phyloP scores from a whole-genome alignment of 2,888 invertebrate genomes.

The Yponomeuta malinellus region DNA sequence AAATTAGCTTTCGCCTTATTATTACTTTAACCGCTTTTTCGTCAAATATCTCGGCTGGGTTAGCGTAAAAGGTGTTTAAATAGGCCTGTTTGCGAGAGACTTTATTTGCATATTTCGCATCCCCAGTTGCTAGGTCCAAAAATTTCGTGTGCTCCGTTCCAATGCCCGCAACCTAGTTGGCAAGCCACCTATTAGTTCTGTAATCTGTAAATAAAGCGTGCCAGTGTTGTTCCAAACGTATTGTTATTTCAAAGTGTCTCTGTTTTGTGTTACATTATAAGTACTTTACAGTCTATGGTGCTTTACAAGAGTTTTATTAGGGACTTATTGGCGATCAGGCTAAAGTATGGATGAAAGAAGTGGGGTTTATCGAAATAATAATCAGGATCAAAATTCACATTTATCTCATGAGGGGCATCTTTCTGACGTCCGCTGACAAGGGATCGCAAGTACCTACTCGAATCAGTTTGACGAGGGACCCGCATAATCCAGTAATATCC shows the following conservation, averaged over 20 bases:
- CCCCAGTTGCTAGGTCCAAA: background rate
- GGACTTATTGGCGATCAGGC: too few species aligned
- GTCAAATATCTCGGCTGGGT: background rate
- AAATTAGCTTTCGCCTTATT: background rate
- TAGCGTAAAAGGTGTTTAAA: background rate
- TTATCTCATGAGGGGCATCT: conserved; percentile 1
- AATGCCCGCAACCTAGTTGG: conserved; percentile 60
- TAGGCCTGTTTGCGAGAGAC: background rate
- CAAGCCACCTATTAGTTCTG: conserved; percentile 25
- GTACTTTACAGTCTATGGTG: too few species aligned
- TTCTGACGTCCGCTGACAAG: conserved; percentile 12
- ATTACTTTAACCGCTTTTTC: background rate
- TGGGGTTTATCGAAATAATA: background rate
- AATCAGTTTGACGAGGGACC: conserved; percentile 8
- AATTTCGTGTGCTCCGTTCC: conserved; percentile 26
- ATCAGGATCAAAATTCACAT: conserved; percentile 9
- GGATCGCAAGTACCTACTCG: background rate
- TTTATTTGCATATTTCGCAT: background rate
- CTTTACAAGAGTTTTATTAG: too few species aligned
- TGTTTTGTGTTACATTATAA: background rate
- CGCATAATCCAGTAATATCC: conserved; percentile 6
- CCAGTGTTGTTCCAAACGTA: conserved; percentile 5
- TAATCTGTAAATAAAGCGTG: conserved; percentile 21
- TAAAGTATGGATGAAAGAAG: too few species aligned
- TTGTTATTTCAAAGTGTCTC: background rate